These are phyloP conservation scores for Zaprionus bogoriensis DNA, from an alignment of 2,888 invertebrate species.

Conservation along the genomic window DNA sequence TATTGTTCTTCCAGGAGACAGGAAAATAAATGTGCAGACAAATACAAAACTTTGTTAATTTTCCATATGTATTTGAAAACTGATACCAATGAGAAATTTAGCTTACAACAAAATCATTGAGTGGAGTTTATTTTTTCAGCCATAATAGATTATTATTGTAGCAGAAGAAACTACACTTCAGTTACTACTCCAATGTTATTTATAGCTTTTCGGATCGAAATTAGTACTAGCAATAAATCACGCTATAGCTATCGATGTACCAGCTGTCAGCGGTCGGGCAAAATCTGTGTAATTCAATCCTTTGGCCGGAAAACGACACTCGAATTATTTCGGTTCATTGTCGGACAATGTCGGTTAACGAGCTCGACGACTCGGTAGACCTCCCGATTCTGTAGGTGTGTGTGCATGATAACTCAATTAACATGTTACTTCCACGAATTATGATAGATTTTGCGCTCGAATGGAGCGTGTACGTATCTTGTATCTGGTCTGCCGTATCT, in stretches of 20 bases:
- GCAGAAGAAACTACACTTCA: not conserved
- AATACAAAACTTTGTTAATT: no score
- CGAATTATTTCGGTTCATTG: constrained; percentile 25
- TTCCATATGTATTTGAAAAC: no score
- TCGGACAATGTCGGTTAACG: constrained; percentile 34
- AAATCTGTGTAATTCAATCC: constrained; percentile 50
- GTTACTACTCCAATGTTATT: not conserved
- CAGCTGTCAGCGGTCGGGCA: constrained; percentile 50
- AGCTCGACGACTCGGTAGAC: constrained; percentile 4
- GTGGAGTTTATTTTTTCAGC: not conserved
- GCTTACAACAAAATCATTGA: not conserved
- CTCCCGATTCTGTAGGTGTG: constrained; percentile 42
- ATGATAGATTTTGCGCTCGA: constrained; percentile 64
- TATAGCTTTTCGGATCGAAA: not conserved
- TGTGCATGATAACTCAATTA: constrained; percentile 73
- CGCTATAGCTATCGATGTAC: not conserved
- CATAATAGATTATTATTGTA: not conserved
- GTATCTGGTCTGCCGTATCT: constrained; percentile 31
- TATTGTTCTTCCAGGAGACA: no score
- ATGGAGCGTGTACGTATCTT: constrained; percentile 31
- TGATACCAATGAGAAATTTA: not conserved
- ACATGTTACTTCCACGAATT: constrained; percentile 72
- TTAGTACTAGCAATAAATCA: constrained; percentile 37
- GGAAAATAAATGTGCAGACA: no score
- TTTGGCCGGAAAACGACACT: constrained; percentile 59